Base-by-base conservation (phyloP, 2,797 vertebrate species). In the Acrossocheilus fasciatus region DNA sequence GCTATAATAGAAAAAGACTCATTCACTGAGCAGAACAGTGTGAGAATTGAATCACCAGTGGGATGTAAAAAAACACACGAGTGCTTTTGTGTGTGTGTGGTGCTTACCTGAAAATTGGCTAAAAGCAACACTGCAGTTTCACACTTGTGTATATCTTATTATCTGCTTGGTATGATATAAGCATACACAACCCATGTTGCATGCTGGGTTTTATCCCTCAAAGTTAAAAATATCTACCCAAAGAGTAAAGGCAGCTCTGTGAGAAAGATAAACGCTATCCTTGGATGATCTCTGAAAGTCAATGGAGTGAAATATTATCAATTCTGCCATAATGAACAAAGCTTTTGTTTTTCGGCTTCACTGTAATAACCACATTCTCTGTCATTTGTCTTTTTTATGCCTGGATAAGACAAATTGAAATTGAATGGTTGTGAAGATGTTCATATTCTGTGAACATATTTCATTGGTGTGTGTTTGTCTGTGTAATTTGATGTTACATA, bases 1-100 rank as follows among this genome's bases (percentile, higher is more conserved):
- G n/a, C 64, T 70, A 57, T 77, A 66, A 77, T 34, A 85, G 83
- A 57, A 85, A 57, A 85, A 85, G 36, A 45, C 73, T 84, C 72
- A 76, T 54, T 84, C 83, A 57, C 23, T 70, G 64, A 59, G 39
- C 66, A 57, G 50, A 85, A 79, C 17, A 79, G 50, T 57, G n/a
- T 45, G 75, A 85, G 41, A 85, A 79, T 79, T 47, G 64, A 79
- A 79, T 79, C 66, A 69, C 36, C 36, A 79, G 66, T 45, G 39
- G 11, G 36, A 69, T 45, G 64, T 85, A 18, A 52, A 82, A 43
- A 83, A 73, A 20, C 52, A 62, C 54, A n/a, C 20, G 5, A 17
- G 5, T 6, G 59, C n/a, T 66, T 84, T 47, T 52, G 43, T 66
- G 30, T 50, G 72, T 18, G 23, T 41, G 59, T 45, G 30, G 12